phyloP scores from a whole-genome alignment of 23 tunicate species.

The Halocynthia roretzi region DNA sequence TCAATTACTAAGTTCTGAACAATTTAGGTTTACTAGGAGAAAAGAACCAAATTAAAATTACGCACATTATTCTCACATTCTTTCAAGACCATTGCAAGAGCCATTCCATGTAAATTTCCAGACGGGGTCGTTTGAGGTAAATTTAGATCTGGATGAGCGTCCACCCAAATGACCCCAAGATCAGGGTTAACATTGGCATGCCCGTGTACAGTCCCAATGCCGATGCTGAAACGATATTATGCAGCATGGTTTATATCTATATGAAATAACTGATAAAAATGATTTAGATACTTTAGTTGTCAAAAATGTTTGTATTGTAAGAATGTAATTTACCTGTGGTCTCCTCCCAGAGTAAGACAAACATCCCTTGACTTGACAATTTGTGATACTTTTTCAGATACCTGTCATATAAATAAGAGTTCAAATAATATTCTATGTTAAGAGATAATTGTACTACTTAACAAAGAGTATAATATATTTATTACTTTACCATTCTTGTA shows the following conservation, averaged over 20 bases:
- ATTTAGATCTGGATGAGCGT: slow-evolving; percentile 76
- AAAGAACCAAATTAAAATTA: background rate
- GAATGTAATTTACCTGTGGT: slow-evolving; percentile 50
- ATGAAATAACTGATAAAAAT: no score
- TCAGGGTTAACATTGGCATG: slow-evolving; percentile 34
- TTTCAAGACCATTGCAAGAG: slow-evolving; percentile 48
- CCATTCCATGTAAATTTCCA: slow-evolving; percentile 81
- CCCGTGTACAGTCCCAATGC: slow-evolving; percentile 64
- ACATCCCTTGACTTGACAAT: slow-evolving; percentile 29
- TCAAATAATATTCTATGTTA: background rate
- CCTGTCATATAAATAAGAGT: background rate
- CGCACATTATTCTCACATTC: slow-evolving; percentile 42
- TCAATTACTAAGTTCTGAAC: no score
- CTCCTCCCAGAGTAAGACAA: slow-evolving; percentile 64
- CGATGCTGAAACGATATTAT: slow-evolving; percentile 23
- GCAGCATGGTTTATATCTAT: no score
- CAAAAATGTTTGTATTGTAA: background rate
- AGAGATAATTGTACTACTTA: background rate
- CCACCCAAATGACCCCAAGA: slow-evolving; percentile 76
- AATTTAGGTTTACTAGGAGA: no score
- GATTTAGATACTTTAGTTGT: no score
- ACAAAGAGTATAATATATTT: no score
- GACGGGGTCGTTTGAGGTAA: slow-evolving; percentile 35
- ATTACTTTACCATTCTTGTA: background rate
- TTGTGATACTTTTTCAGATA: slow-evolving; percentile 28